Conservation (phyloP, 2,888 invertebrate genomes). For the Phalera bucephala region DNA sequence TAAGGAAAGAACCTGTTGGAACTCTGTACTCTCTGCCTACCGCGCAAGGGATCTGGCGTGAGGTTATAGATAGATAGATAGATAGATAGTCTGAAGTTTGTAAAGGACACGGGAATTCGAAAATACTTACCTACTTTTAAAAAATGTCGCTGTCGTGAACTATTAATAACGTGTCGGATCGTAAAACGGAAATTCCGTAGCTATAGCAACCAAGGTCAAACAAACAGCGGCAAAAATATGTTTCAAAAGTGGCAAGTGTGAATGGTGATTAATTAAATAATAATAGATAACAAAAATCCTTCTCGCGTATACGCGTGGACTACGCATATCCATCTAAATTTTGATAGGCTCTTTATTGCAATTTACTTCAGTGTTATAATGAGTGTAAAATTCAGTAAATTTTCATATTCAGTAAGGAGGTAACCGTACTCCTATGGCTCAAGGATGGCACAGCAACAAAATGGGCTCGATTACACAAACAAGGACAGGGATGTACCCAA, state of each 20-base stretch:
- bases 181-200: constrained; percentile 18
- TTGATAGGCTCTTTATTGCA: constrained; percentile 12
- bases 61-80: no score
- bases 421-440: constrained; percentile 56
- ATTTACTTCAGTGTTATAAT: constrained; percentile 9
- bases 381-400: constrained; percentile 16
- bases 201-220: constrained; percentile 77
- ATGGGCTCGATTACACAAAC: constrained; percentile 54
- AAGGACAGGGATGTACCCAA: constrained; percentile 58
- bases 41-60: no score
- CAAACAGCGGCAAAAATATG: constrained; percentile 76
- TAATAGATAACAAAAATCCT: constrained; percentile 18
- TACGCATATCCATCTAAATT: constrained; percentile 6
- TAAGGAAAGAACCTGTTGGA: no score
- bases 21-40: no score
- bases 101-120: no score
- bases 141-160: no score
- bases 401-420: constrained; percentile 19
- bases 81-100: no score
- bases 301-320: constrained; percentile 8
- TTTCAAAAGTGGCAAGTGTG: constrained; percentile 75
- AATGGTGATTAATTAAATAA: constrained; percentile 38
- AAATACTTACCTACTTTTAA: no score
- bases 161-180: no score
- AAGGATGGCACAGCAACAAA: constrained; percentile 68